These are phyloP conservation scores for Diachasma alloeum DNA, from an alignment of 1,140 invertebrate genomes.

Conservation along the genomic window DNA sequence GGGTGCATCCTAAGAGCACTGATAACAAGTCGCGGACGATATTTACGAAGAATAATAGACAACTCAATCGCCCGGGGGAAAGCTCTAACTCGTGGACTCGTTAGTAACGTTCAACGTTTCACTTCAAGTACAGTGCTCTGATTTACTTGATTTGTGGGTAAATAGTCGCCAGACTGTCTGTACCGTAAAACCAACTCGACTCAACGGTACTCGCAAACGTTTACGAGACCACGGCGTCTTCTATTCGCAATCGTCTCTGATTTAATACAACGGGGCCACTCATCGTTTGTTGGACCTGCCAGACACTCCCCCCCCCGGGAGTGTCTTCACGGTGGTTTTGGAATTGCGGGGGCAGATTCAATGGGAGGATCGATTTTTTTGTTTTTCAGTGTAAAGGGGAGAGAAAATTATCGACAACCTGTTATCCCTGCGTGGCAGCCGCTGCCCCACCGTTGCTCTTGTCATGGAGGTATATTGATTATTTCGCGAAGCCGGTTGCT, in stretches of 20 bases:
- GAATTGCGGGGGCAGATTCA: neutral
- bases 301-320: neutral
- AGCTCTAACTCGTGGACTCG: too few relatives aligned
- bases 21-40: neutral
- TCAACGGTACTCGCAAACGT: neutral
- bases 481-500: conserved; percentile 43
- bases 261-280: neutral
- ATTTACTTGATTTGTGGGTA: neutral
- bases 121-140: neutral
- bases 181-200: too few relatives aligned
- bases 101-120: neutral
- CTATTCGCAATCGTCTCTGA: neutral
- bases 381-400: neutral
- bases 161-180: neutral
- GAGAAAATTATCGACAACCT: conserved; percentile 51
- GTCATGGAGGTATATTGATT: conserved; percentile 50
- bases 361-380: neutral
- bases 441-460: conserved; percentile 17
- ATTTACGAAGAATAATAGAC: too few relatives aligned
- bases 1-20: neutral
- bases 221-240: neutral
- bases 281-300: neutral
- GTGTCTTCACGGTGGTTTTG: too few relatives aligned
- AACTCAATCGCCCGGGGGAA: too few relatives aligned
- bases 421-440: conserved; percentile 49